Evolutionary conservation across 2,113 vertebrate genomes (phyloP).

Genomic region (Megaleporinus macrocephalus): DNA sequence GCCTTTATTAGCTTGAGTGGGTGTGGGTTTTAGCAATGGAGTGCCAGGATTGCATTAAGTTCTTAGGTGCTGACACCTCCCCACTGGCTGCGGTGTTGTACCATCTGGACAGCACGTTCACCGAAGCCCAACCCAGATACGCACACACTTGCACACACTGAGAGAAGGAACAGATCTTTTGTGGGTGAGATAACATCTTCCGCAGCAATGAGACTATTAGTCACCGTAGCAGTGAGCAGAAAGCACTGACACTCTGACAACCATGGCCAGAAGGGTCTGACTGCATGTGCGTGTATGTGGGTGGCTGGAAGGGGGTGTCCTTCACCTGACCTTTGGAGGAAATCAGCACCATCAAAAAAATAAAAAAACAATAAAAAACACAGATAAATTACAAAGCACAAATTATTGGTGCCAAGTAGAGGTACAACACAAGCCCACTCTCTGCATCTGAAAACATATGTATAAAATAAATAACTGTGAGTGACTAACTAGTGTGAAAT

Average conservation of each 20-base stretch:
- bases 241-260: not conserved
- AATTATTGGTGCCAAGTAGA: not conserved
- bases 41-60: not conserved
- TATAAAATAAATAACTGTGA: too few species aligned
- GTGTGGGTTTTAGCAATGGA: slow-evolving; percentile 2
- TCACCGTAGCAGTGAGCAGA: slow-evolving; percentile 40
- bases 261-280: not conserved
- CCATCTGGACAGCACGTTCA: not conserved
- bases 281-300: not conserved
- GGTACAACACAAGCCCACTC: not conserved
- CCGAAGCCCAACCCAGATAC: not conserved
- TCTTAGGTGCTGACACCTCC: slow-evolving; percentile 10
- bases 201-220: slow-evolving; percentile 45
- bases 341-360: not conserved
- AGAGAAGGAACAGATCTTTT: slow-evolving; percentile 3
- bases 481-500: too few species aligned
- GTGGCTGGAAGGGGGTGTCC: not conserved
- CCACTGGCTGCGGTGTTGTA: not conserved
- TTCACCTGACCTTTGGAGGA: slow-evolving; percentile 31
- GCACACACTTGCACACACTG: not conserved
- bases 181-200: slow-evolving; percentile 52
- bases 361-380: too few species aligned
- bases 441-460: too few species aligned
- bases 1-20: slow-evolving; percentile 1
- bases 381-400: not conserved